Evolutionary conservation across 2,113 vertebrate species (phyloP).

Genomic region (Gobio gobio): DNA sequence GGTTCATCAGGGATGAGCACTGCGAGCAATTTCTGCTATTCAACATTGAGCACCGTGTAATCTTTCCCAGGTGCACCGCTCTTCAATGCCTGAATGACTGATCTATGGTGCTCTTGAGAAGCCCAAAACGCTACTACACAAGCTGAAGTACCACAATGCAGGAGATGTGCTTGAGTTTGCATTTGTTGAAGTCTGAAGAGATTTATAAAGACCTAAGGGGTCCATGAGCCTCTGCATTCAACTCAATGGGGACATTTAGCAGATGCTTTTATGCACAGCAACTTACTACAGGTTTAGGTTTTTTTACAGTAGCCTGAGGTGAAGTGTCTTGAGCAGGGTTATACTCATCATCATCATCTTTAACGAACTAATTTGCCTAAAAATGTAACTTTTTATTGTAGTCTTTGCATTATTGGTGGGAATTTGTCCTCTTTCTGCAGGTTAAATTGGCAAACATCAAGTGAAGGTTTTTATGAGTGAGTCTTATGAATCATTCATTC

Average conservation of each 20-base stretch:
- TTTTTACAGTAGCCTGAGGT: background rate
- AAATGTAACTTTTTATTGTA: background rate
- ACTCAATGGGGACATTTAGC: conserved; percentile 1
- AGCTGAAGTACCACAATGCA: conserved; percentile 1
- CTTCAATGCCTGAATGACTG: conserved; percentile 14
- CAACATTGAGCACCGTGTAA: background rate
- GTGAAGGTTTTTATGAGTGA: background rate
- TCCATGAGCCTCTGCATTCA: background rate
- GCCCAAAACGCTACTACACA: background rate
- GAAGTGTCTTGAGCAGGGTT: background rate
- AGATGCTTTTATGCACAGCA: background rate
- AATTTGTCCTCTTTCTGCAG: background rate
- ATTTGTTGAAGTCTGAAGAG: background rate
- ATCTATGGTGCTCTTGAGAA: background rate
- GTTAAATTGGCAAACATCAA: background rate
- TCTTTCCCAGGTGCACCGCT: conserved; percentile 8
- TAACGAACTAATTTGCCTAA: background rate
- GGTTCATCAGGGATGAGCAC: background rate
- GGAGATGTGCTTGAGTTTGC: conserved; percentile 4
- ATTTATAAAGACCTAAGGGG: background rate
- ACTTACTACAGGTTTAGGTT: background rate
- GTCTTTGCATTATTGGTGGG: background rate
- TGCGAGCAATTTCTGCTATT: conserved; percentile 2
- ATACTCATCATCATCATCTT: background rate
- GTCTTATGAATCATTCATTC: background rate